These are phyloP conservation scores for Bovichtus variegatus DNA, from an alignment of 2,797 vertebrate genomes.

Conservation along the genomic window DNA sequence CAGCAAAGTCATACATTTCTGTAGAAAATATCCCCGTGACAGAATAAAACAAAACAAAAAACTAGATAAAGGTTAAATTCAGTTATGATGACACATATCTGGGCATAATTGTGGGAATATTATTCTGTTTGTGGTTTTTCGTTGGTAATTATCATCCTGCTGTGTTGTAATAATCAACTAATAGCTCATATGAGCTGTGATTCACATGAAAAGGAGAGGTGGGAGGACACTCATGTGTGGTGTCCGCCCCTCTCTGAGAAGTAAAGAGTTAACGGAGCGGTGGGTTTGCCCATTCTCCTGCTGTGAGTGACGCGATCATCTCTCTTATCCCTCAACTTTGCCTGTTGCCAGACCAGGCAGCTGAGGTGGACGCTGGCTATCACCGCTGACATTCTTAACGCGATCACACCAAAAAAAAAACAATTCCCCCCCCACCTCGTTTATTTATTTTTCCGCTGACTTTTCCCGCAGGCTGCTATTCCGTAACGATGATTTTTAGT, in stretches of 20 bases:
- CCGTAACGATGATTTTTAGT: constrained; percentile 79
- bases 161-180: constrained; percentile 24
- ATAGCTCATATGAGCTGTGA: constrained; percentile 25
- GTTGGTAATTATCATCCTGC: constrained; percentile 9
- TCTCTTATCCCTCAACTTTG: constrained; percentile 93
- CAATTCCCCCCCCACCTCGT: constrained; percentile 19
- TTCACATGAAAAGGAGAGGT: constrained; percentile 38
- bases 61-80: background rate
- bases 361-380: constrained; percentile 83
- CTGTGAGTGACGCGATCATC: constrained; percentile 95
- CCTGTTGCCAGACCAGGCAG: constrained; percentile 90
- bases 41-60: background rate
- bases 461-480: constrained; percentile 52
- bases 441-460: constrained; percentile 48
- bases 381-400: constrained; percentile 78
- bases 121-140: constrained; percentile 8
- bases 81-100: background rate
- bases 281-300: constrained; percentile 86
- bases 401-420: constrained; percentile 54
- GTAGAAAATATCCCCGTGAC: background rate
- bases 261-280: constrained; percentile 87
- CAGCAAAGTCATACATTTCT: background rate
- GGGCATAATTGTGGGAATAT: background rate
- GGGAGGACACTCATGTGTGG: constrained; percentile 60
- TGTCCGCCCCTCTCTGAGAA: constrained; percentile 75